Evolutionary conservation across 1,140 invertebrate species (phyloP), one percentile per base, ranked within the genome.

Genomic region (Temnothorax curvispinosus): DNA sequence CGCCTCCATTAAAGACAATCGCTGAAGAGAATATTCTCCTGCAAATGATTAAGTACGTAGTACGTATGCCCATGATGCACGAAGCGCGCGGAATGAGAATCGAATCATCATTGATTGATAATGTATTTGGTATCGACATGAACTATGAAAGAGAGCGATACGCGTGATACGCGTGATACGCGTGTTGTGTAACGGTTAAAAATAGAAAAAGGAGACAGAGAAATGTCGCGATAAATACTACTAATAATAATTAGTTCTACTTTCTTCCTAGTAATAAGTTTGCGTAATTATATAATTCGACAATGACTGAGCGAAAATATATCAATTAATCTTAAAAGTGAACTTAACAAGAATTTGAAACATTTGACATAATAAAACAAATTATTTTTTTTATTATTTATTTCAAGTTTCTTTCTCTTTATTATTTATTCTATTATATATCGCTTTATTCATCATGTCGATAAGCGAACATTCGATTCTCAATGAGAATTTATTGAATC

Each of bases 1-100:
- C 52, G 21, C 41, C 80, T 74, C 67, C 15, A 74, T 74, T 82
- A 82, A 47, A 82, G 41, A 82, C 80, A 82, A 82, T 82, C 52
- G 38, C 65, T 13, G 8, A 54, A 58, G 52, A 60, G 38, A 11
- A 60, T 72, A 74, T 60, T 74, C 67, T 65, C 21, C 27, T 27
- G 18, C 21, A 18, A 82, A 58, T 58, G 52, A 74, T 82, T 72
- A 60, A 82, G 18, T 74, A 82, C 27, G 41, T 47, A 82, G 18
- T 74, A 82, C 27, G 41, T 47, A 32, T 18, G 38, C 21, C 18
- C 11, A 47, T 56, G 38, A 27, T 52, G 21, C 18, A 38, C 18
- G 18, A 72, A 35, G 67, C 41, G 15, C 50, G 47, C 78, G 65
- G 52, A 56, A 58, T 32, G 52, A 58, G 41, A 64, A 56, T 56